These are phyloP conservation scores for Spodoptera picta DNA, from an alignment of 2,888 invertebrate genomes.

Conservation along the genomic window DNA sequence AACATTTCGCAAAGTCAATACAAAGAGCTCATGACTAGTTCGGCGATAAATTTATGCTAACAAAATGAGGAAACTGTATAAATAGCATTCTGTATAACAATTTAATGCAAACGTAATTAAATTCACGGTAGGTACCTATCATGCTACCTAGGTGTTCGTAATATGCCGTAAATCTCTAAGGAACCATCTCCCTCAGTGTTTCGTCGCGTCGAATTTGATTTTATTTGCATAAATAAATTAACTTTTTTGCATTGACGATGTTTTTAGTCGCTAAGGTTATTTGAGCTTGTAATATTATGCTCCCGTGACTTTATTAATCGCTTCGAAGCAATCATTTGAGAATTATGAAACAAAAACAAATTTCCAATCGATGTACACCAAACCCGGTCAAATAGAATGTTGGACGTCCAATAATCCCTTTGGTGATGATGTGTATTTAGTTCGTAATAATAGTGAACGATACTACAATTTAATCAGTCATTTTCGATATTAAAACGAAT, in stretches of 20 bases:
- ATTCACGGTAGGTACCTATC: conserved; percentile 42
- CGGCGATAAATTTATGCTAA: conserved; percentile 3
- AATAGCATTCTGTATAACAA: conserved; percentile 23
- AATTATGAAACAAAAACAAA: conserved; percentile 2
- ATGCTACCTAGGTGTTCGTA: conserved; percentile 48
- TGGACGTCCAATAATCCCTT: too few relatives aligned
- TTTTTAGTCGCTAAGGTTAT: conserved; percentile 51
- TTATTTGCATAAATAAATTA: conserved; percentile 61
- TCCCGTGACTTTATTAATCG: conserved; percentile 37
- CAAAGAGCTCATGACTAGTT: too few relatives aligned
- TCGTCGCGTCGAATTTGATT: conserved; percentile 54
- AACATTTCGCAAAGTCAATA: not conserved
- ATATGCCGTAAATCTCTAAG: conserved; percentile 52
- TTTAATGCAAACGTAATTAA: conserved; percentile 48
- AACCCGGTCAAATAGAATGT: not conserved
- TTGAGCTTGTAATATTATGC: conserved; percentile 40
- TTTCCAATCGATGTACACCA: not conserved
- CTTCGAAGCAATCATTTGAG: conserved; percentile 18
- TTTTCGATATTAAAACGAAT: conserved; percentile 14
- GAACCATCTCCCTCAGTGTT: conserved; percentile 53
- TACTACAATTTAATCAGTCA: conserved; percentile 10
- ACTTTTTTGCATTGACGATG: conserved; percentile 55
- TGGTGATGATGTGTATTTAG: not conserved
- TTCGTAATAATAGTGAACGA: not conserved
- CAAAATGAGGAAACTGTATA: conserved; percentile 14